Conservation (phyloP, 2,797 vertebrate genomes). For the Myoxocephalus aenaeus region DNA sequence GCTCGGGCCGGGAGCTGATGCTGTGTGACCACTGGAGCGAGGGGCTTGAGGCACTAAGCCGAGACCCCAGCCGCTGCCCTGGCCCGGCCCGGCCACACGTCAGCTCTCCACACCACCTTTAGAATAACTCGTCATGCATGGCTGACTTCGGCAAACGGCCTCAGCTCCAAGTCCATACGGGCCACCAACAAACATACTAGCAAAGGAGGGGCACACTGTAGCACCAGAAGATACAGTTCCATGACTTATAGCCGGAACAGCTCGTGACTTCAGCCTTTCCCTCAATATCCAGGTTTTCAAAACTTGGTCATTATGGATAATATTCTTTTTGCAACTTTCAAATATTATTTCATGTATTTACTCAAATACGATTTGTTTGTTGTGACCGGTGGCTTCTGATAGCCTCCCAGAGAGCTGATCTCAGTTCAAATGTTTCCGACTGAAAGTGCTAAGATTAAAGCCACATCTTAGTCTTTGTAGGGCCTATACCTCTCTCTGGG, state of each 20-base stretch:
- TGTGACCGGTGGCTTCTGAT: slow-evolving; percentile 51
- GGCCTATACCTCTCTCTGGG: slow-evolving; percentile 63
- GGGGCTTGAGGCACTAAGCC: slow-evolving; percentile 76
- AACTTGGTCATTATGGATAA: slow-evolving; percentile 21
- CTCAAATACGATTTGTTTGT: slow-evolving; percentile 56
- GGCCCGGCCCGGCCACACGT: slow-evolving; percentile 73
- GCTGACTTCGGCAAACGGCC: slow-evolving; percentile 58
- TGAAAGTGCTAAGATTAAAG: slow-evolving; percentile 81
- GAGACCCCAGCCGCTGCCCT: slow-evolving; percentile 65
- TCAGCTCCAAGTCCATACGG: slow-evolving; percentile 33
- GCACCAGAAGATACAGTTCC: slow-evolving; percentile 18
- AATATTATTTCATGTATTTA: slow-evolving; percentile 14
- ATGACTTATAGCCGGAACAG: neutral
- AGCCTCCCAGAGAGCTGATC: slow-evolving; percentile 46
- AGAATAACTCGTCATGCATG: slow-evolving; percentile 77
- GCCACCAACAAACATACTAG: slow-evolving; percentile 25
- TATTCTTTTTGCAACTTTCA: slow-evolving; percentile 30
- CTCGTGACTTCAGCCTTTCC: slow-evolving; percentile 1
- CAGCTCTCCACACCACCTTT: slow-evolving; percentile 77
- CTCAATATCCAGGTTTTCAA: neutral
- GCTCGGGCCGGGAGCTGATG: slow-evolving; percentile 76
- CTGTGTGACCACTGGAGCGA: slow-evolving; percentile 77
- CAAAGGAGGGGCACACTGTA: slow-evolving; percentile 6
- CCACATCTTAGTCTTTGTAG: slow-evolving; percentile 73
- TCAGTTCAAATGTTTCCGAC: slow-evolving; percentile 60